phyloP scores from a whole-genome alignment of 2,113 vertebrate genomes.

The Puntigrus tetrazona region DNA sequence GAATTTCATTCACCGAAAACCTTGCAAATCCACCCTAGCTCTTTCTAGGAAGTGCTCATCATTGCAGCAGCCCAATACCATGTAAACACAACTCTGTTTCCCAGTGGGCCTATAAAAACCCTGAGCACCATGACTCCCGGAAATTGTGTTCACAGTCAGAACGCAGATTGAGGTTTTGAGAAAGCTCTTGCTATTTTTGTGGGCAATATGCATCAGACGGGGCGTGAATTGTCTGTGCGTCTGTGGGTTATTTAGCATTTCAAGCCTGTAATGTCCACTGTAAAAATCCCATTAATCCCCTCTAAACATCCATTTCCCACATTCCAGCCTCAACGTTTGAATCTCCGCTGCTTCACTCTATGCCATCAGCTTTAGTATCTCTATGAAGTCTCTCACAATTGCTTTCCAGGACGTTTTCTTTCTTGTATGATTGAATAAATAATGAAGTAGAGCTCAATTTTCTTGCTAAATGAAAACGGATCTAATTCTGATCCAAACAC shows the following conservation, averaged over 20 bases:
- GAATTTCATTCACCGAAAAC: not conserved
- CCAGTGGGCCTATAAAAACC: conserved; percentile 23
- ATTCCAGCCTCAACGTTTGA: conserved; percentile 15
- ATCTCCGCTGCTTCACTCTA: not conserved
- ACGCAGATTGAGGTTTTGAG: not conserved
- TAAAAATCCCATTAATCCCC: conserved; percentile 39
- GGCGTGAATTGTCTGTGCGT: not conserved
- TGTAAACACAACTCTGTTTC: conserved; percentile 10
- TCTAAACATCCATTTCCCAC: conserved; percentile 19
- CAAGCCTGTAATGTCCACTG: conserved; percentile 11
- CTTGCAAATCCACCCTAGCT: not conserved
- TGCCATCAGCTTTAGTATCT: not conserved
- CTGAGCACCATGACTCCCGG: not conserved
- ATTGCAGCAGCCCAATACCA: conserved; percentile 1
- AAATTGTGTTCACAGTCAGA: conserved; percentile 23
- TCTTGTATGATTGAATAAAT: not conserved
- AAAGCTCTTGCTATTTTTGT: conserved; percentile 25
- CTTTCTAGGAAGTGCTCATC: not conserved
- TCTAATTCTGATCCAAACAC: conserved; percentile 16
- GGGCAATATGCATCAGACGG: not conserved
- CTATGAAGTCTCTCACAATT: not conserved
- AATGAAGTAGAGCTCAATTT: not conserved
- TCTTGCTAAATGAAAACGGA: conserved; percentile 1
- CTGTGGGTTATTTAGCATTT: conserved; percentile 47
- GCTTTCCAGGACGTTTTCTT: not conserved